Conservation (phyloP, 1,140 invertebrate species). For the Macrotrachela quadricornifera region DNA sequence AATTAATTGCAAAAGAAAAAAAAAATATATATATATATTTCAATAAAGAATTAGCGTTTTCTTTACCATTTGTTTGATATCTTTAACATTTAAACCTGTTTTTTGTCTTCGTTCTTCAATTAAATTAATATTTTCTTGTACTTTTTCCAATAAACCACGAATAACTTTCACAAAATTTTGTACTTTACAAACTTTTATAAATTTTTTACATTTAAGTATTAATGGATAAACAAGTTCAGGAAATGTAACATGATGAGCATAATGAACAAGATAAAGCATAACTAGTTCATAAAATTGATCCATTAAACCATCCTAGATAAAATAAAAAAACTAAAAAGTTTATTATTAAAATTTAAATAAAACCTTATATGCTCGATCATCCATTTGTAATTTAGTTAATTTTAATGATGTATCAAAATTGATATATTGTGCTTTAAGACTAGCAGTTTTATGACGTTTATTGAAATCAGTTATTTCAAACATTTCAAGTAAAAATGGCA, state of each 20-base stretch:
- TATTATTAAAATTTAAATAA: conserved; percentile 59
- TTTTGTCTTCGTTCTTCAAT: conserved; percentile 51
- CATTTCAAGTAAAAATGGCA: conserved; percentile 43
- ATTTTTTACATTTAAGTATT: conserved; percentile 46
- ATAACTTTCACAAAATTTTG: conserved; percentile 54
- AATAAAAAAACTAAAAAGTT: conserved; percentile 58
- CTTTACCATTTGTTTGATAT: conserved; percentile 36
- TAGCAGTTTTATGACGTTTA: conserved; percentile 49
- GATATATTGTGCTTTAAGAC: conserved; percentile 44
- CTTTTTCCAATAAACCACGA: conserved; percentile 34
- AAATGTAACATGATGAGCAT: conserved; percentile 54
- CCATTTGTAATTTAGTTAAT: not conserved
- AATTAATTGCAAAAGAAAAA: too few relatives aligned
- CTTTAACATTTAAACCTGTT: conserved; percentile 44
- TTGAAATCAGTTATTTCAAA: conserved; percentile 45
- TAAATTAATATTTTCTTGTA: conserved; percentile 37
- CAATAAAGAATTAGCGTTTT: not conserved
- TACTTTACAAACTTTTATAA: conserved; percentile 54
- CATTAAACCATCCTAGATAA: conserved; percentile 52
- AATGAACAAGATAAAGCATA: conserved; percentile 50
- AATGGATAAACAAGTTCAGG: conserved; percentile 58
- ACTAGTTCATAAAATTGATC: conserved; percentile 53
- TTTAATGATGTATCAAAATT: too few relatives aligned
- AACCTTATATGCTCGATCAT: conserved; percentile 47
- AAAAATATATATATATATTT: not conserved